phyloP scores from a whole-genome alignment of 2,113 vertebrate species.

The Ellobius talpinus region DNA sequence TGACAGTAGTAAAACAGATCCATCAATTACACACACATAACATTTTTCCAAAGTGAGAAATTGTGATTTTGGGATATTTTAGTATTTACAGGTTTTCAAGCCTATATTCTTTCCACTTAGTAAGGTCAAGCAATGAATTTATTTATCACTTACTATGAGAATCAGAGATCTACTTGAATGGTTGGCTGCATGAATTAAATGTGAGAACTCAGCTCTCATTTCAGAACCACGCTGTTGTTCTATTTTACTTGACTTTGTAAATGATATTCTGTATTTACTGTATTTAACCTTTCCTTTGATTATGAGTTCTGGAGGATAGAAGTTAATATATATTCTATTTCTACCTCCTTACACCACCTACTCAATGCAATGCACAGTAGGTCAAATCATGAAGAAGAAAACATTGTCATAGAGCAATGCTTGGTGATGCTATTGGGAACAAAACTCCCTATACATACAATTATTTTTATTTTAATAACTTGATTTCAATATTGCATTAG shows the following conservation, averaged over 20 bases:
- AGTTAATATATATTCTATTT: neutral
- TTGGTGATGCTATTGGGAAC: neutral
- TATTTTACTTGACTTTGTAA: conserved; percentile 7
- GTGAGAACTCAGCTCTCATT: neutral
- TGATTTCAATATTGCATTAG: neutral
- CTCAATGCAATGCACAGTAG: neutral
- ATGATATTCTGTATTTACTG: neutral
- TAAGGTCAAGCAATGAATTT: conserved; percentile 15
- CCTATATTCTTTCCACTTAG: neutral
- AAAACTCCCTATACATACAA: neutral
- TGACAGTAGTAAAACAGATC: conserved; percentile 15
- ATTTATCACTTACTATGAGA: neutral
- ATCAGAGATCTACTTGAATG: neutral
- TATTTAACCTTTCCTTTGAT: neutral
- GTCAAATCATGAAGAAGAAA: conserved; percentile 1
- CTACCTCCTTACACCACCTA: neutral
- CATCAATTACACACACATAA: neutral
- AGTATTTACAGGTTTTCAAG: conserved; percentile 20
- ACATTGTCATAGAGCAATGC: neutral
- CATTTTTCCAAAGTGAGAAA: neutral
- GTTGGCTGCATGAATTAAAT: neutral
- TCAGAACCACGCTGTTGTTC: neutral
- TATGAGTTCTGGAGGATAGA: neutral
- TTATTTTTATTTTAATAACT: conserved; percentile 37
- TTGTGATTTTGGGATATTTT: conserved; percentile 10